Base-by-base conservation (phyloP, 2,113 vertebrate genomes). In the Colinus virginianus region DNA sequence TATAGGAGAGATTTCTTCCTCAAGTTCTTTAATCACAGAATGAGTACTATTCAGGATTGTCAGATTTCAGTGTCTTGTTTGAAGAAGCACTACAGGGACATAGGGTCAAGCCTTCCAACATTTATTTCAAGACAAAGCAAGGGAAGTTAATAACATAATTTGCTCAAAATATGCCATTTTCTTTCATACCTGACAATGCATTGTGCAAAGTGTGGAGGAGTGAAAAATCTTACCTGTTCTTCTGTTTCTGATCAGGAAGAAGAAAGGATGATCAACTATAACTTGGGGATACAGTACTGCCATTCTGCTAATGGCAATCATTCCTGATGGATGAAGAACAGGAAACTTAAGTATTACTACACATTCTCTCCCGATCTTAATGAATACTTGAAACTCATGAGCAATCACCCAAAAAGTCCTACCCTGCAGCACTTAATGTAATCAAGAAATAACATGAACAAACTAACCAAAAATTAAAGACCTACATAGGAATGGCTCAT, bases 181-280 rank as follows among this genome's bases (percentile, higher is more conserved):
- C 59, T 40, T 68, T 32, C 21, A n/a, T 40, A 20, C 22, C 58
- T 62, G 36, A 59, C 21, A 19, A 80, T 10, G 58, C 48, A 77
- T 32, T 45, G 42, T 64, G 34, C 63, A 90, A 64, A 55, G 75
- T 4, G 9, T 38, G 16, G 28, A 77, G 53, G 34, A 63, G 5
- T 13, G 55, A 28, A 25, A 26, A 26, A 19, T 64, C 98, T 95
- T 59, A 99, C 99, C 98, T 98, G 98, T 99, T 97, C 96, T 99
- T 93, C 98, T 98, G 85, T 98, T 99, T 96, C 99, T 98, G 96
- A 99, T 98, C 96, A 99, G 88, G 88, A 99, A 99, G 96, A 99
- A 98, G 97, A 99, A 99, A 3, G 99, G 99, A 90, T 99, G 99
- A 93, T 99, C 99, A 12, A 98, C 98, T 97, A 99, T 99, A 86